A percentile compares a stretch with the other conserved stretches of the same genome.
Conservation (phyloP, 2,888 invertebrate species). For the Tinea pellionella region DNA sequence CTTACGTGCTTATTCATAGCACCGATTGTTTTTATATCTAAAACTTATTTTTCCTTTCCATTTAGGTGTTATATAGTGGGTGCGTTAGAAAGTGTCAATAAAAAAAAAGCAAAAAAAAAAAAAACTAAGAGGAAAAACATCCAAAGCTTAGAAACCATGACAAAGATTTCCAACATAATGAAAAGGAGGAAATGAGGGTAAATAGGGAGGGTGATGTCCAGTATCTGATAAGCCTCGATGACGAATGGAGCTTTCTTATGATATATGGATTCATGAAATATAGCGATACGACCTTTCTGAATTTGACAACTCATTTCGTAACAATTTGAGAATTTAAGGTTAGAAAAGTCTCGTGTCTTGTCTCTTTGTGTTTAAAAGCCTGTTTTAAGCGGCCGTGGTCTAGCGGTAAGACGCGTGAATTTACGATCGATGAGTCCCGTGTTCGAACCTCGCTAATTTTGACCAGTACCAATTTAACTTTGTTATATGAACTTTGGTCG, state of each 20-base stretch:
- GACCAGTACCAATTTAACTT: no score
- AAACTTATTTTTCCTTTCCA: neutral
- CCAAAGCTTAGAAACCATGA: neutral
- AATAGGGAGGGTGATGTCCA: constrained; percentile 4
- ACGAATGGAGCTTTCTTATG: constrained; percentile 15
- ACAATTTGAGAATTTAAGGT: neutral
- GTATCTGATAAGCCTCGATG: constrained; percentile 17
- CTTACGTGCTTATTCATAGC: neutral
- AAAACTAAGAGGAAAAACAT: no score
- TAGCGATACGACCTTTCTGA: neutral
- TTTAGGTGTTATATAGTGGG: neutral
- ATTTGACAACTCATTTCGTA: neutral
- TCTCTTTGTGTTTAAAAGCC: no score
- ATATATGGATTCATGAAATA: constrained; percentile 11
- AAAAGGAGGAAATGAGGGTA: neutral
- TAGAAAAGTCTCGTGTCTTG: no score
- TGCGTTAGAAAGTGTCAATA: neutral
- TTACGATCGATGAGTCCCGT: no score
- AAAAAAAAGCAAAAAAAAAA: no score
- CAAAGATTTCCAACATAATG: neutral
- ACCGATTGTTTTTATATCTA: neutral
- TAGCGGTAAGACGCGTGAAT: no score
- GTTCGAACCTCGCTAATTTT: no score
- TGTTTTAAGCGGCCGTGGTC: no score
- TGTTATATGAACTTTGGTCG: no score